Evolutionary conservation across 2,113 vertebrate genomes (phyloP).

Genomic region (Halichoeres trimaculatus): DNA sequence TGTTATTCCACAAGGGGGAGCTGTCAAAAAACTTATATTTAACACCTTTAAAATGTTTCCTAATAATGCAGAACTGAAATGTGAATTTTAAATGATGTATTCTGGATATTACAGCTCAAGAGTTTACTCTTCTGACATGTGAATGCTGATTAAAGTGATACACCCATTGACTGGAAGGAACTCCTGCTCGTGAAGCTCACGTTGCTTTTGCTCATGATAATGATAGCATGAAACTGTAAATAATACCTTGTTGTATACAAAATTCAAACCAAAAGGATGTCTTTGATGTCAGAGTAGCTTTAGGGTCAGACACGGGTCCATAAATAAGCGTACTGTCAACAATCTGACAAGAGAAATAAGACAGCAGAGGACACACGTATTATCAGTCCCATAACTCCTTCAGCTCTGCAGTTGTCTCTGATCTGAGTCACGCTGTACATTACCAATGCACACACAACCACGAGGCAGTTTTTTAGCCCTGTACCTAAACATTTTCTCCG

Average conservation of each 20-base stretch:
- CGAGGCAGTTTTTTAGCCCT: background rate
- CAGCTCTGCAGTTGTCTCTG: background rate
- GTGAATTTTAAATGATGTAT: background rate
- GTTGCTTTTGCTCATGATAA: background rate
- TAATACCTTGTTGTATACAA: background rate
- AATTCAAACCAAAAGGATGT: background rate
- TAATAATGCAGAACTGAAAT: no score
- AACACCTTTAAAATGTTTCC: background rate
- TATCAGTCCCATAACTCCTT: background rate
- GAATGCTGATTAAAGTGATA: background rate
- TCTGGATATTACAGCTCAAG: background rate
- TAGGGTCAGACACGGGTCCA: background rate
- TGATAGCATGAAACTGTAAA: background rate
- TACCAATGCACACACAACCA: background rate
- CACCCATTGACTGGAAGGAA: background rate
- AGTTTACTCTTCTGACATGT: background rate
- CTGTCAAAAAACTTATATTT: slow-evolving; percentile 21
- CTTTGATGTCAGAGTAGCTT: background rate
- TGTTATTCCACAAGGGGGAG: slow-evolving; percentile 55
- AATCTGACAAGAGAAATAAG: background rate
- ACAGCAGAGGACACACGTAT: background rate
- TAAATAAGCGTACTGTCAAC: background rate
- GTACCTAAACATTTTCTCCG: background rate
- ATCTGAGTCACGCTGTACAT: background rate
- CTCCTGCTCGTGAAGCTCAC: background rate